Evolutionary conservation across 2,113 vertebrate species (phyloP).

Genomic region (Eleginops maclovinus): DNA sequence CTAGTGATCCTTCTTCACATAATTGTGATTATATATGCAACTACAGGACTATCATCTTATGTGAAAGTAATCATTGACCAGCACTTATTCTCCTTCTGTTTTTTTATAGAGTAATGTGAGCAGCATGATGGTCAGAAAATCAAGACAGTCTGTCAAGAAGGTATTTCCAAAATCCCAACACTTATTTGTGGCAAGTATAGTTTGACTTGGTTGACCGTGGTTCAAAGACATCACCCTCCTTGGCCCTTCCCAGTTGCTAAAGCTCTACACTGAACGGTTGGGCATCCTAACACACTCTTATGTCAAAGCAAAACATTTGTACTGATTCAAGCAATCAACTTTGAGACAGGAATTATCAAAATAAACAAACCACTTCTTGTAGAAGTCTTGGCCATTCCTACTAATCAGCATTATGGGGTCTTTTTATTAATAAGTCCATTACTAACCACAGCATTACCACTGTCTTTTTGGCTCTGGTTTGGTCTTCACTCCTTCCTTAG

Average conservation of each 20-base stretch:
- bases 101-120: slow-evolving; percentile 37
- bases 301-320: not conserved
- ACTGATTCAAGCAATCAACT: not conserved
- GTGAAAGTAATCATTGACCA: slow-evolving; percentile 16
- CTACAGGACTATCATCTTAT: not conserved
- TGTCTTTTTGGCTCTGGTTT: too few relatives aligned
- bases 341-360: too few relatives aligned
- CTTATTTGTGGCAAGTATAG: slow-evolving; percentile 29
- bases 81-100: slow-evolving; percentile 11
- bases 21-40: slow-evolving; percentile 5
- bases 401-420: too few relatives aligned
- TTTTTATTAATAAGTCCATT: too few relatives aligned
- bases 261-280: not conserved
- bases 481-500: too few relatives aligned
- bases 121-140: slow-evolving; percentile 12
- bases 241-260: not conserved
- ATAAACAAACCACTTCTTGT: too few relatives aligned
- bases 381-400: too few relatives aligned
- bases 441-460: too few relatives aligned
- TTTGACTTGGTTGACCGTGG: slow-evolving; percentile 2
- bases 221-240: not conserved
- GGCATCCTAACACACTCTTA: not conserved
- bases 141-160: slow-evolving; percentile 20
- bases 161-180: slow-evolving; percentile 6
- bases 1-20: not conserved